Conservation (phyloP, 2,888 invertebrate genomes). For the Thereva unica region DNA sequence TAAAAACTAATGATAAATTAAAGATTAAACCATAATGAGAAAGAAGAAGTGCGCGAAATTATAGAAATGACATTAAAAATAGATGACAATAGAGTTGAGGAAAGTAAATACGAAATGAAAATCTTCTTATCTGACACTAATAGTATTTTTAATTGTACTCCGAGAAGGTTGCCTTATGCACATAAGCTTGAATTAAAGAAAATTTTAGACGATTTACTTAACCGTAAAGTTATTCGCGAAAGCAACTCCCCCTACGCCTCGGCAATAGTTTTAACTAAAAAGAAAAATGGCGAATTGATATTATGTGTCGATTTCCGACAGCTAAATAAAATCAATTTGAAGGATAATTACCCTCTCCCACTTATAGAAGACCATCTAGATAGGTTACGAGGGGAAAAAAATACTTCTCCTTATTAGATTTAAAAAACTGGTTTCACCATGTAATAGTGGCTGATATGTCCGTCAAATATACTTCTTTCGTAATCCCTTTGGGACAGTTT, state of each 20-base stretch:
- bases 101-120: background rate
- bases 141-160: background rate
- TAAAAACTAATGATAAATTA: background rate
- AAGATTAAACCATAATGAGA: background rate
- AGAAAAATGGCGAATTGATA: conserved; percentile 6
- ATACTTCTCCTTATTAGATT: too few species aligned
- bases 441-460: too few species aligned
- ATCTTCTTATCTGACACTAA: background rate
- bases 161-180: background rate
- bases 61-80: background rate
- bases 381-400: too few species aligned
- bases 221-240: background rate
- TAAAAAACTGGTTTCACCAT: too few species aligned
- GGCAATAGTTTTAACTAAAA: background rate
- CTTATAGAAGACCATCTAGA: background rate
- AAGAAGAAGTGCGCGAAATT: background rate
- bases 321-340: too few species aligned
- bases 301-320: too few species aligned
- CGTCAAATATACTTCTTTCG: too few species aligned
- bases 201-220: background rate
- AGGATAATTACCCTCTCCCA: background rate
- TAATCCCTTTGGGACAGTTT: too few species aligned
- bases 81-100: background rate
- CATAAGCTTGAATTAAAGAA: background rate
- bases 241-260: background rate